Percentiles rank a stretch among this genome's conserved stretches.
Evolutionary conservation across 2,797 vertebrate genomes (phyloP).

Genomic region (Anabacerthia variegaticeps): DNA sequence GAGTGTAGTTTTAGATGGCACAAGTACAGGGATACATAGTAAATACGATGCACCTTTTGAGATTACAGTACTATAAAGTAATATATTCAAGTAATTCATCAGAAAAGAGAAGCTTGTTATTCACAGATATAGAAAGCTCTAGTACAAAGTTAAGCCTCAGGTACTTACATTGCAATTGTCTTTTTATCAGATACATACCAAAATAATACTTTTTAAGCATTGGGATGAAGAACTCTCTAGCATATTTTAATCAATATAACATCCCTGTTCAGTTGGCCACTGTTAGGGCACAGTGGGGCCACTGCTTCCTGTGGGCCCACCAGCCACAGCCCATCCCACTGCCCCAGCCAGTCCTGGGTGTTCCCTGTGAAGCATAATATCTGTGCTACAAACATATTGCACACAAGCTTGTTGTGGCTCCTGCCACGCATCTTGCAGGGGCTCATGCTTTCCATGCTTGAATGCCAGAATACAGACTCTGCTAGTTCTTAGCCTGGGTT

Average conservation of each 20-base stretch:
- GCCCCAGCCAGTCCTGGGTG: not conserved
- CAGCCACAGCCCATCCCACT: not conserved
- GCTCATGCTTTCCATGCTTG: accelerated
- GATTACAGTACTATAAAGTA: not conserved
- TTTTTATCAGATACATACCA: not conserved
- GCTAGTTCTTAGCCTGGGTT: not conserved
- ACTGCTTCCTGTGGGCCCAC: accelerated
- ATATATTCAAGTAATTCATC: not conserved
- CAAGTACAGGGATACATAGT: not conserved
- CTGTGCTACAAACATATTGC: accelerated
- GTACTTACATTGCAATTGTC: not conserved
- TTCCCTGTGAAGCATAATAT: not conserved
- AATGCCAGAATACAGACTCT: not conserved
- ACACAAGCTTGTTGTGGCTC: accelerated
- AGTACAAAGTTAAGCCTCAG: slow-evolving; percentile 44
- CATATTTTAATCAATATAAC: not conserved
- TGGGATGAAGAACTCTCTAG: not conserved
- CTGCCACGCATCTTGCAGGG: accelerated
- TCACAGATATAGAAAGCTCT: not conserved
- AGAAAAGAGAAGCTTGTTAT: not conserved
- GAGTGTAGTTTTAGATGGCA: not conserved
- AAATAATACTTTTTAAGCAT: not conserved
- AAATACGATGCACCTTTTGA: slow-evolving; percentile 16
- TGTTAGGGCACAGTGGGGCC: accelerated
- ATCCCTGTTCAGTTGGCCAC: not conserved